Conservation (phyloP, 2,113 vertebrate species). For the Henicopernis longicauda region DNA sequence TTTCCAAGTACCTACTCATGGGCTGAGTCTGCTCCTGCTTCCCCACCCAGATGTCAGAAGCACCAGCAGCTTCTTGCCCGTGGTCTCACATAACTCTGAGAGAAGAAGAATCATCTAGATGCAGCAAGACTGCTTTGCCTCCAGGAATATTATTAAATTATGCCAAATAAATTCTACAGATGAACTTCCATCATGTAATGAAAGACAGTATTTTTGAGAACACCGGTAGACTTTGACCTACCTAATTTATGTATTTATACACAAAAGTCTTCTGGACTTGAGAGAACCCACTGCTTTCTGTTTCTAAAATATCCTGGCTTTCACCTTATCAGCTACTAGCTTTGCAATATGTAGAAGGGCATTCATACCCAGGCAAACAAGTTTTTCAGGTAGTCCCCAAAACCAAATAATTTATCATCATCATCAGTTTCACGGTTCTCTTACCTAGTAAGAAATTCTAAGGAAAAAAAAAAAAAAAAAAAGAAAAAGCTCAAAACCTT, state of each 20-base stretch:
- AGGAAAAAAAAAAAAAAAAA: background rate
- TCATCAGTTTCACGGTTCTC: background rate
- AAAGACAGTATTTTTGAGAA: background rate
- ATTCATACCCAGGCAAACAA: background rate
- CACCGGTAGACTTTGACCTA: background rate
- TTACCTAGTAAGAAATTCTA: background rate
- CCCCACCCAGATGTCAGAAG: background rate
- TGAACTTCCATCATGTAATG: accelerated
- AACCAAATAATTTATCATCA: background rate
- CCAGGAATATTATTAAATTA: background rate
- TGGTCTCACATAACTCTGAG: background rate
- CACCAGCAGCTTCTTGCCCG: background rate
- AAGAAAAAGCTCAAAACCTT: background rate
- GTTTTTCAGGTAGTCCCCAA: background rate
- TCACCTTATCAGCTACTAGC: background rate
- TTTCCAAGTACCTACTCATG: background rate
- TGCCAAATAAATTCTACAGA: background rate
- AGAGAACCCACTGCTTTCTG: background rate
- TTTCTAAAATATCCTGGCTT: background rate
- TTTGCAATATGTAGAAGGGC: background rate
- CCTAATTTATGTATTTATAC: background rate
- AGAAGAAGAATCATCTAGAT: background rate
- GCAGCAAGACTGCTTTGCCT: background rate
- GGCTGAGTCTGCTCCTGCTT: background rate
- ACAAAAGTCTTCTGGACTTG: background rate